A percentile compares a stretch with the other conserved stretches of the same genome.
These are phyloP conservation scores for Hyles euphorbiae DNA, from an alignment of 1,140 invertebrate genomes.

Conservation along the genomic window DNA sequence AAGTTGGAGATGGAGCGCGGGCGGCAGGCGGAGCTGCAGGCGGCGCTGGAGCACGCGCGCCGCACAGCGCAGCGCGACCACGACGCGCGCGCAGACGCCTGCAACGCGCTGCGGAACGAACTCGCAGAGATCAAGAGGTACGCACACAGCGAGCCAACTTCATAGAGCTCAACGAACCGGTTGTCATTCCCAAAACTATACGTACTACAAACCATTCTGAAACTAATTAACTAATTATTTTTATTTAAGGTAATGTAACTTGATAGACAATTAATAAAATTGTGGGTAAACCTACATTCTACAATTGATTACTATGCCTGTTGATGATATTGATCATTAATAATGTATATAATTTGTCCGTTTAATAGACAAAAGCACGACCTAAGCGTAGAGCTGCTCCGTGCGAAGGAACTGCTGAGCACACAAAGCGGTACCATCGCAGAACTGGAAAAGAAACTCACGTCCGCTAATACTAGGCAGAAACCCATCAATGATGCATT, in stretches of 20 bases:
- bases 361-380: conserved; percentile 62
- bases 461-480: conserved; percentile 10
- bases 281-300: too few species aligned
- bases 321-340: too few species aligned
- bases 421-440: conserved; percentile 46
- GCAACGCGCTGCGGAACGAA: conserved; percentile 70
- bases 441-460: conserved; percentile 37
- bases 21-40: conserved; percentile 61
- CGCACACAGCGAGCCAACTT: not conserved
- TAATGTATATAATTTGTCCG: too few species aligned
- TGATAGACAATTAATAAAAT: too few species aligned
- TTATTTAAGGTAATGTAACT: too few species aligned
- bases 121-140: conserved; percentile 72
- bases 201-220: too few species aligned
- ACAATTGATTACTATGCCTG: too few species aligned
- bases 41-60: conserved; percentile 62
- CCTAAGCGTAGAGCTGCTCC: conserved; percentile 68
- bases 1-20: conserved; percentile 72
- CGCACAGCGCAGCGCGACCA: conserved; percentile 74
- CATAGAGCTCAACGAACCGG: not conserved
- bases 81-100: conserved; percentile 73
- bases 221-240: too few species aligned
- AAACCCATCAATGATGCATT: conserved; percentile 24
- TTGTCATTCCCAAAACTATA: too few species aligned
- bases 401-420: conserved; percentile 51